phyloP scores from a whole-genome alignment of 2,888 invertebrate species.

The Zaprionus lineosus region DNA sequence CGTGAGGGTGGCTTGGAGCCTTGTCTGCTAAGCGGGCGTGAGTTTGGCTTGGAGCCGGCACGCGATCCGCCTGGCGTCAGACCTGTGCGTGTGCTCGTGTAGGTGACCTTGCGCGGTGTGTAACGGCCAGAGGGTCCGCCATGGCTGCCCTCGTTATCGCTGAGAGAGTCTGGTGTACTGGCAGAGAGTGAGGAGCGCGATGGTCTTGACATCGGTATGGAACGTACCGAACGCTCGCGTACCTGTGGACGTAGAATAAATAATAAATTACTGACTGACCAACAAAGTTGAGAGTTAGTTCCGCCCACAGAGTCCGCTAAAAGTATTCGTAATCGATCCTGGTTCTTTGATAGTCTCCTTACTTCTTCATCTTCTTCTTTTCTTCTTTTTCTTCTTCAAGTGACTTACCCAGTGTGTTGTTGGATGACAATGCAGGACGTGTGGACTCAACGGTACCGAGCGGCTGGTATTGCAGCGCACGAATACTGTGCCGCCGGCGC shows the following conservation, averaged over 20 bases:
- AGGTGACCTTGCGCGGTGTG: constrained; percentile 87
- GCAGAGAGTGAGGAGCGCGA: constrained; percentile 91
- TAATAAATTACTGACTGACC: not conserved
- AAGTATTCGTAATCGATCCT: constrained; percentile 3
- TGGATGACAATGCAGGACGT: constrained; percentile 87
- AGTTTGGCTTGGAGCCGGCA: constrained; percentile 90
- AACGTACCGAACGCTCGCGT: constrained; percentile 94
- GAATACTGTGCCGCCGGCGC: constrained; percentile 86
- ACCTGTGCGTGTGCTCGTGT: constrained; percentile 85
- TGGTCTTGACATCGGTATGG: constrained; percentile 93
- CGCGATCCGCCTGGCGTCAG: constrained; percentile 90
- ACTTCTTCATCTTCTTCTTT: constrained; percentile 10
- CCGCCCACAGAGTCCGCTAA: constrained; percentile 24
- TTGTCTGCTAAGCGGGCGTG: constrained; percentile 92
- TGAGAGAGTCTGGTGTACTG: constrained; percentile 94
- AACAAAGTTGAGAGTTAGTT: not conserved
- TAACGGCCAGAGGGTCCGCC: constrained; percentile 86
- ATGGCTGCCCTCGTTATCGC: constrained; percentile 92
- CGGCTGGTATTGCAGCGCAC: constrained; percentile 86
- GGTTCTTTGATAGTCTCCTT: constrained; percentile 3
- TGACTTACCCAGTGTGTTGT: constrained; percentile 86
- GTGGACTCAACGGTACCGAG: constrained; percentile 86
- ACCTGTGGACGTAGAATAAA: constrained; percentile 85
- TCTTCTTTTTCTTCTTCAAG: not conserved
- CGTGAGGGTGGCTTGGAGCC: constrained; percentile 96